Conservation (phyloP, 2,797 vertebrate genomes). For the Tokudaia muenninki region DNA sequence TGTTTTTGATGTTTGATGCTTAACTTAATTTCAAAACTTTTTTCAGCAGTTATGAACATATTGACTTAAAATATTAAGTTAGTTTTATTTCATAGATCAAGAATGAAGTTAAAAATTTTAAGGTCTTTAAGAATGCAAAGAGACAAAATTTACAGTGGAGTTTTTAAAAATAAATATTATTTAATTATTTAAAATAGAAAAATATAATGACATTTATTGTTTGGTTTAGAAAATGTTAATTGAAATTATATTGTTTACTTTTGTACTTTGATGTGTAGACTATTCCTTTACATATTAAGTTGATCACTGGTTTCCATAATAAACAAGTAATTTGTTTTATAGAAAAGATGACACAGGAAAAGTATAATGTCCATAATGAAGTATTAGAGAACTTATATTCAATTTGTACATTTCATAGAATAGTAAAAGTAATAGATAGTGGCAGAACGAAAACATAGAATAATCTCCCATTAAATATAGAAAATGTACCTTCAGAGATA, state of each 20-base stretch:
- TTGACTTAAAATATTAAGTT: neutral
- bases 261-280: neutral
- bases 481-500: neutral
- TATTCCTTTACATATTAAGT: neutral
- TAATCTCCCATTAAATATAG: neutral
- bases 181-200: neutral
- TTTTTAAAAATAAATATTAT: neutral
- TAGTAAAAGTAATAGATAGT: neutral
- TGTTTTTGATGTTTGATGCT: neutral
- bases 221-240: neutral
- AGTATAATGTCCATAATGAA: neutral
- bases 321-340: neutral
- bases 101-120: neutral
- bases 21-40: neutral
- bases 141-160: neutral
- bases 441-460: neutral
- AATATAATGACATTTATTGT: neutral
- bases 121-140: neutral
- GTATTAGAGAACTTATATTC: neutral
- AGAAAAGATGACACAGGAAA: neutral
- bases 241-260: neutral
- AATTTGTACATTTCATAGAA: neutral
- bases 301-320: neutral
- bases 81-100: neutral
- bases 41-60: constrained; percentile 3